These are phyloP conservation scores for Oscheius onirici DNA, from an alignment of 2,888 invertebrate species.

Conservation along the genomic window DNA sequence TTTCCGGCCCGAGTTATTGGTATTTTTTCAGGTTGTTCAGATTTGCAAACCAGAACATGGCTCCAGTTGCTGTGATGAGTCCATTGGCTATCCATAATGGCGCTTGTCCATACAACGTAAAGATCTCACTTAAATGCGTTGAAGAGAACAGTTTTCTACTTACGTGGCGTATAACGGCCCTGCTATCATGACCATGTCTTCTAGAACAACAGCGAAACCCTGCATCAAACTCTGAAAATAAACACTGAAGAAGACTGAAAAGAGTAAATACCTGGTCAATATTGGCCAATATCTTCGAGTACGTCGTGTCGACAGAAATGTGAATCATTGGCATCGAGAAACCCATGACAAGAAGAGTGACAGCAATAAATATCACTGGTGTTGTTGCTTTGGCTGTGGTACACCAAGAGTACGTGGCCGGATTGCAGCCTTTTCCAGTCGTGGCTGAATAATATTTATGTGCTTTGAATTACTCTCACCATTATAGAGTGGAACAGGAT, in stretches of 20 bases:
- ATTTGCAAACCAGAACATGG: not conserved
- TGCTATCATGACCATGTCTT: slow-evolving; percentile 45
- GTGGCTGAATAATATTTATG: slow-evolving; percentile 32
- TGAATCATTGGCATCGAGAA: slow-evolving; percentile 44
- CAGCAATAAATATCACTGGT: slow-evolving; percentile 39
- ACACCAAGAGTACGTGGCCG: slow-evolving; percentile 44
- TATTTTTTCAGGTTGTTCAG: slow-evolving; percentile 3
- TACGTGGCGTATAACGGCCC: slow-evolving; percentile 48
- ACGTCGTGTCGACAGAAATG: slow-evolving; percentile 48
- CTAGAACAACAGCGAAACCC: slow-evolving; percentile 44
- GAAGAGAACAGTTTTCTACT: not conserved
- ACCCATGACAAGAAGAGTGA: slow-evolving; percentile 47
- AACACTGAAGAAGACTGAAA: too few species aligned
- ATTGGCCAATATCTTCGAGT: slow-evolving; percentile 50
- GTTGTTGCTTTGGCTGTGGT: slow-evolving; percentile 23
- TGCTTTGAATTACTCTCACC: slow-evolving; percentile 12
- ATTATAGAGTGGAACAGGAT: slow-evolving; percentile 44
- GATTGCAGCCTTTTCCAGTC: slow-evolving; percentile 41
- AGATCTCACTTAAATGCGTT: slow-evolving; percentile 27
- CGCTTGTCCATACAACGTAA: slow-evolving; percentile 39
- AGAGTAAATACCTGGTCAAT: slow-evolving; percentile 57
- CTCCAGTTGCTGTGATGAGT: not conserved
- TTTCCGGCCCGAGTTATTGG: not conserved
- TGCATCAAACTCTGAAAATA: slow-evolving; percentile 40
- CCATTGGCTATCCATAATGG: slow-evolving; percentile 47